Percentiles rank a stretch among this genome's conserved stretches.
Conservation (phyloP, 1,140 invertebrate species). For the Sogatella furcifera region DNA sequence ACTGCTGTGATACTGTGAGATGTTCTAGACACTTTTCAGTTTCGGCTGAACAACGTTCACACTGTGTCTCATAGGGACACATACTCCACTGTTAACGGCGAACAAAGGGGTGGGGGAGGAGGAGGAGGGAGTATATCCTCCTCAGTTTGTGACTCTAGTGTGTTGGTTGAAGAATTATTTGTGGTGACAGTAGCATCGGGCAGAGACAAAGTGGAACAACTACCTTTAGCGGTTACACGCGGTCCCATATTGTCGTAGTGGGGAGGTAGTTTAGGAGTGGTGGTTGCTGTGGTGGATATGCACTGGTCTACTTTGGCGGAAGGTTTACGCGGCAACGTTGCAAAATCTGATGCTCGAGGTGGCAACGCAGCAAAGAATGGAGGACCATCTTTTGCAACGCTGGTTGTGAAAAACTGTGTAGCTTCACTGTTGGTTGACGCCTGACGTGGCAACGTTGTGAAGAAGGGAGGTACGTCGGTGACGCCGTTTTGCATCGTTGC, state of each 20-base stretch:
- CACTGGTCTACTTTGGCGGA: neutral
- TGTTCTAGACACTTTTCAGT: neutral
- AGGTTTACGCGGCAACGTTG: neutral
- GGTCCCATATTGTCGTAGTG: conserved; percentile 84
- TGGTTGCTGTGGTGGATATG: conserved; percentile 21
- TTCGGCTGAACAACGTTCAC: neutral
- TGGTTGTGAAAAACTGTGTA: neutral
- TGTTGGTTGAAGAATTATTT: neutral
- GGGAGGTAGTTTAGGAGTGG: conserved; percentile 27
- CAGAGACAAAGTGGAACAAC: conserved; percentile 60
- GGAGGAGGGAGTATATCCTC: conserved; percentile 38
- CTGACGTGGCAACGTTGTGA: no score
- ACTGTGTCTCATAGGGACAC: conserved; percentile 24
- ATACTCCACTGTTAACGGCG: conserved; percentile 29
- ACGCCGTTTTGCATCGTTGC: no score
- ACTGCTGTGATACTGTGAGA: neutral
- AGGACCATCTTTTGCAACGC: no score
- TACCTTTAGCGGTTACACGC: conserved; percentile 72
- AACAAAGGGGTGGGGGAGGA: conserved; percentile 40
- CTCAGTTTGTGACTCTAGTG: no score
- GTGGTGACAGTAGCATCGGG: conserved; percentile 48
- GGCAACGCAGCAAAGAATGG: no score
- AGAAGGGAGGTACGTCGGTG: no score
- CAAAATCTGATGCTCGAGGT: neutral
- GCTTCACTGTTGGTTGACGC: neutral